A percentile compares a stretch with the other conserved stretches of the same genome.
Evolutionary conservation across 2,797 vertebrate genomes (phyloP).

Genomic region (Lepilemur septentrionalis): DNA sequence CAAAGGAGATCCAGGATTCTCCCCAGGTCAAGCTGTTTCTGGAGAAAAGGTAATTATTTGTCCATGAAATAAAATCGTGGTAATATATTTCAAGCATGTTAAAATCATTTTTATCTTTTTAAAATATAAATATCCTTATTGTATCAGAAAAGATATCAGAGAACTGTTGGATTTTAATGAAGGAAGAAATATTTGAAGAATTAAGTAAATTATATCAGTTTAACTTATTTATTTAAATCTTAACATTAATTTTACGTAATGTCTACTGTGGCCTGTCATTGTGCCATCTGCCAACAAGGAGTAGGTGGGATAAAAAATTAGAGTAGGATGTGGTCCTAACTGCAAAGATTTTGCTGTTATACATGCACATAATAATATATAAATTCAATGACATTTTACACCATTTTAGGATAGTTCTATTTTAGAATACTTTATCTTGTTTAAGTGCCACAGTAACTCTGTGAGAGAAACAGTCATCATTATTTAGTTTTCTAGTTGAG

Average conservation of each 20-base stretch:
- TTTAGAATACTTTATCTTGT: background rate
- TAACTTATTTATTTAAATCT: background rate
- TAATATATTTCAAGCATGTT: background rate
- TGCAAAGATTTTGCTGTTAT: background rate
- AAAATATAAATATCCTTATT: background rate
- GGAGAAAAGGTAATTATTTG: slow-evolving; percentile 91
- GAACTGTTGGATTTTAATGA: background rate
- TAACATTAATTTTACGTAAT: background rate
- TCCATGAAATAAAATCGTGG: background rate
- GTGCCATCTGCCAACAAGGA: background rate
- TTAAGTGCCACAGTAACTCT: background rate
- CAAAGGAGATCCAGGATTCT: slow-evolving; percentile 96
- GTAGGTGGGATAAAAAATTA: background rate
- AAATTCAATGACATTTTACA: background rate
- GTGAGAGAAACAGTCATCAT: background rate
- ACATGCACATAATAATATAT: background rate
- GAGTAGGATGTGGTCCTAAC: background rate
- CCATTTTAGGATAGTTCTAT: background rate
- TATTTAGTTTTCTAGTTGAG: background rate
- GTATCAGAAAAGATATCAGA: background rate
- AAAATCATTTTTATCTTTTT: background rate
- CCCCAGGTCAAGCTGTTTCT: slow-evolving; percentile 90
- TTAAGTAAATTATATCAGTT: background rate
- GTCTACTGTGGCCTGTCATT: background rate
- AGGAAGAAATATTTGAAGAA: slow-evolving; percentile 39